phyloP scores from a whole-genome alignment of 1,140 invertebrate genomes.

The Stegodyphus dumicola region DNA sequence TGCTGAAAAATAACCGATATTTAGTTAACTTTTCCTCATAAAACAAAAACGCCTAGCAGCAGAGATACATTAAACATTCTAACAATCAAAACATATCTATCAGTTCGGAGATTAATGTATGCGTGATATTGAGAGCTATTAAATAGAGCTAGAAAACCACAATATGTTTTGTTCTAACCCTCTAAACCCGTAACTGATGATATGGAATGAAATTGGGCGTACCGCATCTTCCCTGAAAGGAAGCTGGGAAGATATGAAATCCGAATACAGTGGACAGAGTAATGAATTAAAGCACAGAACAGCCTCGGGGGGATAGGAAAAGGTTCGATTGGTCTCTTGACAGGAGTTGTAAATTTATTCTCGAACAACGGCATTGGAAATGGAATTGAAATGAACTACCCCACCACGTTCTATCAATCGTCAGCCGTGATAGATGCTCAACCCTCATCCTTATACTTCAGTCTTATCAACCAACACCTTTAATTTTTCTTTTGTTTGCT shows the following conservation, averaged over 20 bases:
- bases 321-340: constrained; percentile 31
- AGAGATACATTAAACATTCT: too few species aligned
- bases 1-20: too few species aligned
- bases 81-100: too few species aligned
- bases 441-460: constrained; percentile 9
- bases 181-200: neutral
- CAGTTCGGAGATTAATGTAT: too few species aligned
- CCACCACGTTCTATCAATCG: constrained; percentile 17
- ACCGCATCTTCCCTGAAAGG: neutral
- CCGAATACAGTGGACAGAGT: constrained; percentile 14
- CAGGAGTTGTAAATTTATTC: constrained; percentile 39
- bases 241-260: neutral
- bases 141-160: too few species aligned
- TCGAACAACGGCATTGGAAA: constrained; percentile 9
- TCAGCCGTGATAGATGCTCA: constrained; percentile 4
- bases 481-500: neutral
- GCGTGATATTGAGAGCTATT: too few species aligned
- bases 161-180: too few species aligned
- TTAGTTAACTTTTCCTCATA: too few species aligned
- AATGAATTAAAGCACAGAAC: constrained; percentile 8
- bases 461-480: neutral
- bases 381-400: constrained; percentile 9
- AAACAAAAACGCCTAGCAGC: too few species aligned
- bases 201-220: constrained; percentile 11
- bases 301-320: neutral